Evolutionary conservation across 2,113 vertebrate species (phyloP), one percentile per base, ranked within the genome.

Genomic region (Saimiri boliviensis): DNA sequence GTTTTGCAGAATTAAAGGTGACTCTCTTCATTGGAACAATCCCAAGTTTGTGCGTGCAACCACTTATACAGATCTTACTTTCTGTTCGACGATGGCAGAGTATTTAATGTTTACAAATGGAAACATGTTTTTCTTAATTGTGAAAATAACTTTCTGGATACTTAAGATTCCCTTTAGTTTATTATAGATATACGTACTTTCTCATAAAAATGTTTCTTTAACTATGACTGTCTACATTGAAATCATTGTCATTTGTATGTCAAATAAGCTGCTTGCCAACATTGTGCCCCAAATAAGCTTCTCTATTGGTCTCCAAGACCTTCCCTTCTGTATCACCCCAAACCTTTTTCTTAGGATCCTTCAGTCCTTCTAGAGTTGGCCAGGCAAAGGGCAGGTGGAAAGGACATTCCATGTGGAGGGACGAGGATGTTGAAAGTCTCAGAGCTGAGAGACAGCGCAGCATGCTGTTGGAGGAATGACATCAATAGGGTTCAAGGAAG

Each of bases 31-130:
- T 25, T 25, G 83, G 30, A 49, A 77, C 14, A 70, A 20, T 14
- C 9, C 8, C 4, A 25, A 3, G 37, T n/a, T 58, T 32, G 3
- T 0, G 16, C 2, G 0, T 0, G 2, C 32, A 8, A 0, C 6
- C 19, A 9, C 11, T 49, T 40, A 2, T 5, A 40, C 8, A 16
- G 42, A 30, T 12, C 52, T 63, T 27, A 13, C 45, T 21, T 54
- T 21, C 19, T 60, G 2, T 32, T 73, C 17, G 30, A 21, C 5
- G 13, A 8, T 3, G 4, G 49, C 35, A 21, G 20, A 13, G 9
- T 5, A 30, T 70, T 77, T 11, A 1, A 27, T 56, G 25, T 40
- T 40, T 25, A 40, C 0, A 0, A 17, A 20, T 20, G 14, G 35
- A 54, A 47, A 45, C 1, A 2, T 60, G 1, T 32, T 70, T 84